phyloP scores from a whole-genome alignment of 2,888 invertebrate genomes.

The Standfussiana lucernea region DNA sequence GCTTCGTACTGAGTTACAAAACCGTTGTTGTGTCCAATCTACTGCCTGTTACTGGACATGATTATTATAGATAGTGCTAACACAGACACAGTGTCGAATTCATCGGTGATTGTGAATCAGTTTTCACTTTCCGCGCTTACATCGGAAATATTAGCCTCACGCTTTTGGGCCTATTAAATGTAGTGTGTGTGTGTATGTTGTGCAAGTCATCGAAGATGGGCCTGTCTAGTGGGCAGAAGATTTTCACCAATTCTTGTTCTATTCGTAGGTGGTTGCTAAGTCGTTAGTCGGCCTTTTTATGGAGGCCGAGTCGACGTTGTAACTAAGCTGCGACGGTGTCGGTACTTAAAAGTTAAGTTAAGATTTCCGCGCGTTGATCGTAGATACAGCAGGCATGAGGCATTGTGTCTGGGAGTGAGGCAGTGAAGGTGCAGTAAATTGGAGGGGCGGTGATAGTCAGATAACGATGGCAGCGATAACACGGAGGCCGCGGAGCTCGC shows the following conservation, averaged over 20 bases:
- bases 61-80: constrained; percentile 26
- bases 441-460: constrained; percentile 84
- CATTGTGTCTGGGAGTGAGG: constrained; percentile 58
- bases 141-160: constrained; percentile 33
- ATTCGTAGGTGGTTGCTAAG: constrained; percentile 31
- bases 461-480: constrained; percentile 86
- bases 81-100: constrained; percentile 33
- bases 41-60: constrained; percentile 39
- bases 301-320: constrained; percentile 29
- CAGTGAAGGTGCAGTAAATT: constrained; percentile 76
- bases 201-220: constrained; percentile 32
- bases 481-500: constrained; percentile 75
- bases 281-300: constrained; percentile 36
- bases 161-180: constrained; percentile 35
- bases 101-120: constrained; percentile 14
- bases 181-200: constrained; percentile 36
- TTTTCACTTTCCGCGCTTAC: constrained; percentile 35
- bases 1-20: constrained; percentile 43
- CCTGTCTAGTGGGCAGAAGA: constrained; percentile 39
- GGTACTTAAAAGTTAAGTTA: constrained; percentile 45
- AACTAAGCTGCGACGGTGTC: constrained; percentile 24
- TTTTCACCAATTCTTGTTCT: constrained; percentile 46
- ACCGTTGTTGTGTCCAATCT: constrained; percentile 48
- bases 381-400: constrained; percentile 67
- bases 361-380: constrained; percentile 64